phyloP scores from a whole-genome alignment of 2,797 vertebrate genomes.

The Trachops cirrhosus region DNA sequence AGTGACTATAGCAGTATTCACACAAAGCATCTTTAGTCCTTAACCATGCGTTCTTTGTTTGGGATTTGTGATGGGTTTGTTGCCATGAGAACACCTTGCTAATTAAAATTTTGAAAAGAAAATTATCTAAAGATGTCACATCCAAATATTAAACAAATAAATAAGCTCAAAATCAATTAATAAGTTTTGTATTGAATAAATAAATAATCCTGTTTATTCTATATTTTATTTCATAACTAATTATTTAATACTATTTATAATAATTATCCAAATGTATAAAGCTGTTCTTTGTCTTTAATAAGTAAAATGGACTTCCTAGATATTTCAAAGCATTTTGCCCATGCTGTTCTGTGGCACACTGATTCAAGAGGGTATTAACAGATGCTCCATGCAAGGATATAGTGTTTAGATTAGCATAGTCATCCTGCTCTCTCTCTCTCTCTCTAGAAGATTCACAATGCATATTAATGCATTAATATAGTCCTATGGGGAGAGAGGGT shows the following conservation, averaged over 20 bases:
- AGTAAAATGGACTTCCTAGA: not conserved
- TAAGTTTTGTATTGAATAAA: not conserved
- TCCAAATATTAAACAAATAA: conserved; percentile 35
- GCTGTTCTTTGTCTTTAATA: not conserved
- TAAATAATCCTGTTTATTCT: not conserved
- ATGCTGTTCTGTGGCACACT: not conserved
- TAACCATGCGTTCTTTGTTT: conserved; percentile 20
- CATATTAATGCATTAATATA: not conserved
- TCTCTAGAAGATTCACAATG: not conserved
- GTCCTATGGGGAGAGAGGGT: not conserved
- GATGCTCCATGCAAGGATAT: not conserved
- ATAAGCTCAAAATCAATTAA: conserved; percentile 29
- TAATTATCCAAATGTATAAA: not conserved
- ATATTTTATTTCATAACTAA: not conserved
- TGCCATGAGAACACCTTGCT: conserved; percentile 42
- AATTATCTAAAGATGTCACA: conserved; percentile 30
- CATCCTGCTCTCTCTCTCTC: not conserved
- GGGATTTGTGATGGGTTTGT: not conserved
- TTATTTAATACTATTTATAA: conserved; percentile 20
- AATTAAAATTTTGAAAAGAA: conserved; percentile 46
- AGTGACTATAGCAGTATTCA: not conserved
- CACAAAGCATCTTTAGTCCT: conserved; percentile 3
- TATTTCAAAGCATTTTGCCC: not conserved
- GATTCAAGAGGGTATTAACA: not conserved
- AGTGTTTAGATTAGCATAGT: not conserved